Conservation (phyloP, 2,888 invertebrate genomes). For the Drosophila koepferae region DNA sequence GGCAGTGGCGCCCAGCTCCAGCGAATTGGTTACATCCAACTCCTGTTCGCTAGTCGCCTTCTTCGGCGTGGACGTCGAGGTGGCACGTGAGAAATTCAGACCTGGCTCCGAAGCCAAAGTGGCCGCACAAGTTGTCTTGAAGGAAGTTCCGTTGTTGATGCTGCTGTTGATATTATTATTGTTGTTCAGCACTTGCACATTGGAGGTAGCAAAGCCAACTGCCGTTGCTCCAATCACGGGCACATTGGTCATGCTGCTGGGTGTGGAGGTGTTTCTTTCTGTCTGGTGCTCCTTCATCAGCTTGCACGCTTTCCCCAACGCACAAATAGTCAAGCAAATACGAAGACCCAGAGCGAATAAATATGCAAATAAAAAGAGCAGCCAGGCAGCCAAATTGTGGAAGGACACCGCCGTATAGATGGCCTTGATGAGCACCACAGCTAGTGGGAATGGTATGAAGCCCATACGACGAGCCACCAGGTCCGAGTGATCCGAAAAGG, state of each 20-base stretch:
- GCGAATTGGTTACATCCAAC: constrained; percentile 81
- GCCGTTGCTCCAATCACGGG: constrained; percentile 63
- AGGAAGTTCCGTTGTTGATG: constrained; percentile 40
- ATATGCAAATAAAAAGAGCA: constrained; percentile 91
- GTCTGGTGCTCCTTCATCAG: constrained; percentile 91
- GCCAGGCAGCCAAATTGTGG: constrained; percentile 89
- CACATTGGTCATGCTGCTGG: constrained; percentile 81
- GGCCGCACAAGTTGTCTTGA: constrained; percentile 58
- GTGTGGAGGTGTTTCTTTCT: constrained; percentile 82
- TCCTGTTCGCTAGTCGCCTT: constrained; percentile 68
- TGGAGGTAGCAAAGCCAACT: constrained; percentile 8
- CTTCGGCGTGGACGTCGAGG: constrained; percentile 75
- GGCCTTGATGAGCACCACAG: constrained; percentile 96
- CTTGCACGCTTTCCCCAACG: constrained; percentile 95
- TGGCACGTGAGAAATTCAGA: constrained; percentile 50
- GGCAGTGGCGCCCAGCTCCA: constrained; percentile 89
- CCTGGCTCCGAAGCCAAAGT: constrained; percentile 62
- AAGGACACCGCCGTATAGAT: constrained; percentile 93
- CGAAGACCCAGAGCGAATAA: constrained; percentile 90
- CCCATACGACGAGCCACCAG: constrained; percentile 98
- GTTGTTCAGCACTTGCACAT: constrained; percentile 27
- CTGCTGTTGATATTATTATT: constrained; percentile 55
- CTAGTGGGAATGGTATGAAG: constrained; percentile 98
- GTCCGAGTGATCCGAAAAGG: constrained; percentile 98
- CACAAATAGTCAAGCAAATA: constrained; percentile 94